Evolutionary conservation across 1,140 invertebrate genomes (phyloP), one percentile per base, ranked within the genome.

Genomic region (Nasonia vitripennis): DNA sequence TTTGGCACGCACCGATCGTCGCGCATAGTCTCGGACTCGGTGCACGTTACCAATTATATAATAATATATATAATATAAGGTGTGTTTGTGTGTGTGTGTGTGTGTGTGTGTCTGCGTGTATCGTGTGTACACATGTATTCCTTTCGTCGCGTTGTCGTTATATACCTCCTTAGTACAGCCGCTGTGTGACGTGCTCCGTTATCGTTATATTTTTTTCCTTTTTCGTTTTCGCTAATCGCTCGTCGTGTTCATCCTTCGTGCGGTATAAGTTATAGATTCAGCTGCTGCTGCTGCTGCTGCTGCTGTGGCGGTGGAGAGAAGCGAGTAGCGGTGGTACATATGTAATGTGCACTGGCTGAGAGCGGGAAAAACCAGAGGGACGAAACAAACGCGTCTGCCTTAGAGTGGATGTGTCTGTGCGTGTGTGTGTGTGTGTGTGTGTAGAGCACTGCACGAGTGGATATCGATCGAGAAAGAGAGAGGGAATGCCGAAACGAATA

Each of bases 1-100:
- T 84, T 84, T 80, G 68, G 48, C 83, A 84, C 55, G 82, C 45
- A 78, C 62, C 75, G 45, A n/a, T 14, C 14, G 2, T 75, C n/a
- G 6, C 11, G 12, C 48, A 51, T 17, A 17, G 17, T 51, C 48
- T 51, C 48, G 48, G 48, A 51, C 48, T 51, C 17, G 55, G 75
- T 84, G 45, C 62, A 71, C 34, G 20, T 75, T 45, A 23, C 51
- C 14, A 70, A 78, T 67, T 11, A 37, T 31, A 37, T 68, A 70
- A 78, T 51, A 45, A 45, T 45, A 45, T 45, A 45, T 45, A 45
- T 48, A 48, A 48, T 51, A 51, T 51, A 51, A 51, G 48, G 11
- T 51, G 14, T 51, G 12, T 55, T 14, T 55, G 5, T 55, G 51
- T 55, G 12, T 20, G 51, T 20, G 17, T 62, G 55, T 62, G 5